Percentiles rank a stretch among this genome's conserved stretches.
Evolutionary conservation across 2,888 invertebrate genomes (phyloP).

Genomic region (Hecatera dysodea): DNA sequence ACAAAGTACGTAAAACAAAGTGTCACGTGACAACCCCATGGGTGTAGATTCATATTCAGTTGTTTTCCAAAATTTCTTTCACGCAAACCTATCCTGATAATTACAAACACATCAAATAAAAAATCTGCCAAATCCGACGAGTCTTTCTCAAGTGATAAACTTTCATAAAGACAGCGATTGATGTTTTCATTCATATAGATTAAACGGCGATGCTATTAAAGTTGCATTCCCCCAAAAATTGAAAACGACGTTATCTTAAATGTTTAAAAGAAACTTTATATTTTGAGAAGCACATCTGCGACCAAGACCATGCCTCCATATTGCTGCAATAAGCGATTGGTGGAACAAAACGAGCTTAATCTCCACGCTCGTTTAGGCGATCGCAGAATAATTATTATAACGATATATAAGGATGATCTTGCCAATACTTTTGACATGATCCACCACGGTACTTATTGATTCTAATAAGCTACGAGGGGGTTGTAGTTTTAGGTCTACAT

Average conservation of each 20-base stretch:
- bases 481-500: background rate
- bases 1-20: conserved; percentile 3
- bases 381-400: conserved; percentile 38
- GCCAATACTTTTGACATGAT: conserved; percentile 17
- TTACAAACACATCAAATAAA: background rate
- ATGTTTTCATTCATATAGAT: background rate
- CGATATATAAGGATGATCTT: conserved; percentile 6
- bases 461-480: background rate
- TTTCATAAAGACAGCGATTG: background rate
- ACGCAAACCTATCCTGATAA: background rate
- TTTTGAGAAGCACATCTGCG: conserved; percentile 26
- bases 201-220: too few relatives aligned
- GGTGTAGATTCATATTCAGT: background rate
- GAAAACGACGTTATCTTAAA: background rate
- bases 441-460: conserved; percentile 12
- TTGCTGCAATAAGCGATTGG: conserved; percentile 19
- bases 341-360: conserved; percentile 11
- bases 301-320: conserved; percentile 1
- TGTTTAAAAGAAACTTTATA: background rate
- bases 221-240: background rate
- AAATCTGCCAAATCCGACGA: background rate
- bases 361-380: conserved; percentile 14
- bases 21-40: background rate
- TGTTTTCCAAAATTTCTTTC: background rate
- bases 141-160: background rate